Base-by-base conservation (phyloP, 2,888 invertebrate species). In the Melieria crassipennis region DNA sequence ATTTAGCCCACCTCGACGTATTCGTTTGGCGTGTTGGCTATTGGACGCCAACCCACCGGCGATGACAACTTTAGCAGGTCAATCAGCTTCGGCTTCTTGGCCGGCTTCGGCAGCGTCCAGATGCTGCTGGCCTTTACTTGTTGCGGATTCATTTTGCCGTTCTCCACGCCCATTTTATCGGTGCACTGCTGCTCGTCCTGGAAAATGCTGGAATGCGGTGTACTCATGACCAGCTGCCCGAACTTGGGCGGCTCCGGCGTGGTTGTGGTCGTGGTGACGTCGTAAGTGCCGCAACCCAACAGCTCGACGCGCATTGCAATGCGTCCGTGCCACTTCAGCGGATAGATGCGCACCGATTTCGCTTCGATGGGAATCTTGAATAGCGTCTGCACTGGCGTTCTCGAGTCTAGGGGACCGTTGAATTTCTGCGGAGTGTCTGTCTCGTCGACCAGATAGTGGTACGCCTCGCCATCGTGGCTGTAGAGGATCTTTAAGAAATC, bases 341-440 rank as follows among this genome's bases (percentile, higher is more conserved):
- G 96, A 75, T 89, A 89, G 71, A 96, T 88, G 71, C 93, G 89
- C 7, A 96, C 81, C 42, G 91, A 89, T 79, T 90, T 90, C 0
- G 95, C 94, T 83, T 94, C 94, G 65, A 96, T 88, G 0, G 95
- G 94, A 4, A 89, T 87, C 42, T 89, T 86, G 75, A 96, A 92
- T 79, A 91, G 88, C 78, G 93, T 91, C 79, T 89, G 88, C 0
- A 90, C 87, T 0, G 91, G 89, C 0, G 88, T 88, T 0, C 84
- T 87, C 55, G 89, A 87, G 84, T 92, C 91, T 11, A 90, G 84
- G 3, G 94, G 93, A 0, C 94, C 95, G 77, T 91, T 89, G 87
- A 95, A 94, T 47, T 91, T 89, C 86, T 90, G 89, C 1, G 91
- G 90, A 66, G 86, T 83, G 0, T 88, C 88, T 65, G 87, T 87